Evolutionary conservation across 1,140 invertebrate genomes (phyloP).

Genomic region (Trinorchestia longiramus): DNA sequence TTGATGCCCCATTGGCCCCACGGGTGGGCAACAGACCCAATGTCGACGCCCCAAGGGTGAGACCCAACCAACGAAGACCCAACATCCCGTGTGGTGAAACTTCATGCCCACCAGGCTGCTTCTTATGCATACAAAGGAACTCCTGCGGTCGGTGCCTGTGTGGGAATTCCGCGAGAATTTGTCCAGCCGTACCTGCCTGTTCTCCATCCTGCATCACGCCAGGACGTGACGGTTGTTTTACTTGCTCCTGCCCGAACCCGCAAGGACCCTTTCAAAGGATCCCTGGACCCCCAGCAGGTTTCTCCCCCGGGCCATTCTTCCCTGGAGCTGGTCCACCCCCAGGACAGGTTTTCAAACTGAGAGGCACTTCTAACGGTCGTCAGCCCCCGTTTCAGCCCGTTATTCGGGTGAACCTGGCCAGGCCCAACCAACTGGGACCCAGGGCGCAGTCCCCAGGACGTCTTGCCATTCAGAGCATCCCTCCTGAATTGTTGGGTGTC

Average conservation of each 20-base stretch:
- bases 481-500: background rate
- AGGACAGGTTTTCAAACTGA: background rate
- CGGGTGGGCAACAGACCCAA: background rate
- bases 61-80: background rate
- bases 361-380: background rate
- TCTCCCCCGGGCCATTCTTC: background rate
- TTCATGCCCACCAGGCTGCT: background rate
- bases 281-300: background rate
- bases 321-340: background rate
- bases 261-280: background rate
- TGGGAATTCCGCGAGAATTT: background rate
- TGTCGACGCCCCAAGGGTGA: background rate
- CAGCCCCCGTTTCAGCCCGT: background rate
- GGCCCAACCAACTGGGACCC: background rate
- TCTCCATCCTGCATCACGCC: background rate
- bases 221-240: background rate
- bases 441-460: background rate
- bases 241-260: slow-evolving; percentile 14
- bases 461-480: slow-evolving; percentile 16
- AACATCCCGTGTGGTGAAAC: slow-evolving; percentile 31
- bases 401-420: background rate
- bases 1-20: background rate
- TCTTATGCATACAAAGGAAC: slow-evolving; percentile 12
- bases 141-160: slow-evolving; percentile 26
- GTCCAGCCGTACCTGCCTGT: slow-evolving; percentile 31